phyloP scores from a whole-genome alignment of 23 tunicate genomes.

The Trididemnum clinides region DNA sequence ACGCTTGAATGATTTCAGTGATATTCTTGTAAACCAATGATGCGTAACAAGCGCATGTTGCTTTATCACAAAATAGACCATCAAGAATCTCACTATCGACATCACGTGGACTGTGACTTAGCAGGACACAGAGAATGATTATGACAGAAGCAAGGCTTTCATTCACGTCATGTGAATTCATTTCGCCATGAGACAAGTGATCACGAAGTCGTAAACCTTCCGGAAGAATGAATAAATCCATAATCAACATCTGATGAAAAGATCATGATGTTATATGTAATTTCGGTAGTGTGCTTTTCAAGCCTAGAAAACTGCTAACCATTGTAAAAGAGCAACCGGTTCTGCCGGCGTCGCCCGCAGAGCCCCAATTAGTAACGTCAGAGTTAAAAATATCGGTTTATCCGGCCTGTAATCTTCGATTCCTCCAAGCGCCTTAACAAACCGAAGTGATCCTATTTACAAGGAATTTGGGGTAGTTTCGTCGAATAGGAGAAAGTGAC shows the following conservation, averaged over 20 bases:
- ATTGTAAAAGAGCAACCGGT: too few species aligned
- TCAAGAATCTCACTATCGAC: background rate
- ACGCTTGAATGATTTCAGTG: background rate
- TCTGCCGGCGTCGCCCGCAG: too few species aligned
- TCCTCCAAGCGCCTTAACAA: too few species aligned
- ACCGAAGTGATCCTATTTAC: too few species aligned
- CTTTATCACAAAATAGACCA: background rate
- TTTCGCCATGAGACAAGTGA: constrained; percentile 56
- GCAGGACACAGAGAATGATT: background rate
- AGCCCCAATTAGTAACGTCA: too few species aligned
- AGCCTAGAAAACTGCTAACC: too few species aligned
- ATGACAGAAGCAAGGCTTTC: constrained; percentile 28
- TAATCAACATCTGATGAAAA: constrained; percentile 28
- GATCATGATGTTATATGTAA: too few species aligned
- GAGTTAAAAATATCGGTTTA: too few species aligned
- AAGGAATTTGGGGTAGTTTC: too few species aligned
- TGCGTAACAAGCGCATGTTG: background rate
- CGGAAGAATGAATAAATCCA: constrained; percentile 35
- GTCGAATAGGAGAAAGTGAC: too few species aligned
- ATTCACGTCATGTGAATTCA: constrained; percentile 21
- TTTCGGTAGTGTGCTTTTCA: too few species aligned
- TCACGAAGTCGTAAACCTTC: constrained; percentile 54
- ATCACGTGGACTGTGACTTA: background rate
- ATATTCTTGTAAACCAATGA: background rate
- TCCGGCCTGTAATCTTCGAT: too few species aligned